These are phyloP conservation scores for Ailurus styani DNA, from an alignment of 2,113 vertebrate species.

Conservation along the genomic window DNA sequence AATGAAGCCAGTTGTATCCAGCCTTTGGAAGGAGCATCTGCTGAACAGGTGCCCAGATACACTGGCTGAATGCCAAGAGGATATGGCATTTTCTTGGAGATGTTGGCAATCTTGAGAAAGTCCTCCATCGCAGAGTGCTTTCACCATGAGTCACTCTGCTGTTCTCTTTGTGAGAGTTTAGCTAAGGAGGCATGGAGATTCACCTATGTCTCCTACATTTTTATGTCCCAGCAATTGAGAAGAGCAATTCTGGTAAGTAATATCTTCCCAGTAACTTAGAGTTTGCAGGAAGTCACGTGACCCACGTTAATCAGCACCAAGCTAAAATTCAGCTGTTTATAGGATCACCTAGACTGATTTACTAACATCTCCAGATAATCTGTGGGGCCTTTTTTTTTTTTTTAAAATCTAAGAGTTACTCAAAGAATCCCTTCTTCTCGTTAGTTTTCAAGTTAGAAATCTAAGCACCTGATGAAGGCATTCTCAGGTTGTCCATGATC, in stretches of 20 bases:
- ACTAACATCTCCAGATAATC: background rate
- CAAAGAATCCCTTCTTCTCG: background rate
- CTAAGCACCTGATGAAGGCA: background rate
- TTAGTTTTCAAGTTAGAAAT: background rate
- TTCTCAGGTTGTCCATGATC: no score
- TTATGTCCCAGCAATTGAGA: background rate
- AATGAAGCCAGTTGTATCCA: background rate
- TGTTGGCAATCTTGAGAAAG: conserved; percentile 50
- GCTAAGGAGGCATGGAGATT: background rate
- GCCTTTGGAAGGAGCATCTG: background rate
- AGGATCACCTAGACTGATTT: background rate
- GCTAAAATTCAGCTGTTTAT: conserved; percentile 65
- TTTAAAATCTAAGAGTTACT: background rate
- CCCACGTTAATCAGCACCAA: conserved; percentile 31
- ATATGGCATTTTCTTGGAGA: conserved; percentile 44
- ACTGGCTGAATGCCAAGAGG: background rate
- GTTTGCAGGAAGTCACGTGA: conserved; percentile 51
- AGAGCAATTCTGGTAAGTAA: conserved; percentile 17
- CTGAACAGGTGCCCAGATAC: conserved; percentile 47
- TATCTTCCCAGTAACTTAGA: conserved; percentile 1
- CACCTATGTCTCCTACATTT: background rate
- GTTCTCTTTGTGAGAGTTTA: conserved; percentile 54
- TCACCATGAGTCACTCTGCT: conserved; percentile 24
- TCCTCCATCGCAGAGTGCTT: conserved; percentile 9
- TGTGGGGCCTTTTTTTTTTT: background rate